Percentiles rank a stretch among this genome's conserved stretches.
Conservation (phyloP, 2,888 invertebrate species). For the Ctenicera cuprea region DNA sequence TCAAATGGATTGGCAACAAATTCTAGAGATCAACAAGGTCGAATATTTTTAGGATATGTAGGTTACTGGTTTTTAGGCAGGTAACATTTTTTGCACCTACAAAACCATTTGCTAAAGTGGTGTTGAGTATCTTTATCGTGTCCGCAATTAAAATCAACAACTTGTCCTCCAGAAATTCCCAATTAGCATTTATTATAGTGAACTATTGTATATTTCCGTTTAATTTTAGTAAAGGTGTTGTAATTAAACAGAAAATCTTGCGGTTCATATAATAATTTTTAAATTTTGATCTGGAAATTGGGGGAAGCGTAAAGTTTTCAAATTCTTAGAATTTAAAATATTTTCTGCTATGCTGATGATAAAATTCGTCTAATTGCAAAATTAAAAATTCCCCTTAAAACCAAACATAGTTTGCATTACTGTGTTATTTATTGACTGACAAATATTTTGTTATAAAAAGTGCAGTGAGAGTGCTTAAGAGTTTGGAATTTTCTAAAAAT, state of each 20-base stretch:
- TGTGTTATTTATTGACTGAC: neutral
- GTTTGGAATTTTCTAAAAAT: no score
- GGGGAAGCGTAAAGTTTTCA: no score
- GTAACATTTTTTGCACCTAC: slow-evolving; percentile 36
- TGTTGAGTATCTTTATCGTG: slow-evolving; percentile 4
- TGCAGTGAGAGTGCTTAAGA: no score
- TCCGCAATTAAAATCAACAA: slow-evolving; percentile 9
- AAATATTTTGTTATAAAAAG: no score
- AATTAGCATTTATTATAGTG: neutral
- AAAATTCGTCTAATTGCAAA: no score
- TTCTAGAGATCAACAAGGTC: slow-evolving; percentile 39
- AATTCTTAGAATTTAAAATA: no score
- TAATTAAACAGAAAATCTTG: no score
- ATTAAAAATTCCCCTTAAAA: neutral
- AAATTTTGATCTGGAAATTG: no score
- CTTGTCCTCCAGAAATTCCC: slow-evolving; percentile 25
- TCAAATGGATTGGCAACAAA: slow-evolving; percentile 29
- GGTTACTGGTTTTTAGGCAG: slow-evolving; percentile 42
- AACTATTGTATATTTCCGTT: neutral
- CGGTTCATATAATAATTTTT: no score
- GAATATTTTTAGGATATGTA: slow-evolving; percentile 46
- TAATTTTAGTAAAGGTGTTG: no score
- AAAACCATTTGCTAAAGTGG: slow-evolving; percentile 16
- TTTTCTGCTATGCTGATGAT: no score
- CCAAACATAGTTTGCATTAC: neutral